Base-by-base conservation (phyloP, 2,888 invertebrate species). In the Hylaea fasciaria region DNA sequence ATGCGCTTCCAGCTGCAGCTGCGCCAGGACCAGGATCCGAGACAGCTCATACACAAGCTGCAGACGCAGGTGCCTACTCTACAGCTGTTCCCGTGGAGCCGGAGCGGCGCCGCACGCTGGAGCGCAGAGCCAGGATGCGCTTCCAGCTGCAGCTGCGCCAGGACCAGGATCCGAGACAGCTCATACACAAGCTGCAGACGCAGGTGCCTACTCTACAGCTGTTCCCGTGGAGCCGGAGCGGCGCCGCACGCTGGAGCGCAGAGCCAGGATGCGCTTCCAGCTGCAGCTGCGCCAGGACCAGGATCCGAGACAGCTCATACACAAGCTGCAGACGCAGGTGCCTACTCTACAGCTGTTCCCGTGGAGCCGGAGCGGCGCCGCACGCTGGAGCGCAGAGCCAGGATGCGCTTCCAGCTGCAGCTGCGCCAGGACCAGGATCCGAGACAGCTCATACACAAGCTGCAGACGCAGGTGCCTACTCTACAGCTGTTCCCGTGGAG, bases 1-100 rank as follows among this genome's bases (percentile, higher is more conserved):
- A 97, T 98, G 96, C 94, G 98, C 66, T 99, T 99, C 87, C 97
- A 98, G 84, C 89, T 99, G 69, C 98, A 98, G 81, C 91, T 99
- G 71, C 96, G 97, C 74, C 96, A 97, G 68, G 96, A 97, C 60
- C 97, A 98, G 80, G 98, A 98, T 83, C 98, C 98, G 71, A 94
- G 97, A 60, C 95, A 96, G 16, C 98, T 98, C 12, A 98, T 99
- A 80, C 97, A 98, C 76, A 95, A 96, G 75, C 93, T 98, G 70
- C 98, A 99, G 86, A 98, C 97, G 40, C 94, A 96, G 81, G 95
- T 95, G 49, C 2, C 2, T 10, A 11, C 97, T 99, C 2, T 99
- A 99, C 92, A 99, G 99, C 92, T 99, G 32, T 92, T 99, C 54
- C 93, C 28, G 28, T 28, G 28, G 28, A 28, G 28, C 28, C 28